Conservation (phyloP, 1,140 invertebrate genomes). For the Dendrolimus kikuchii region DNA sequence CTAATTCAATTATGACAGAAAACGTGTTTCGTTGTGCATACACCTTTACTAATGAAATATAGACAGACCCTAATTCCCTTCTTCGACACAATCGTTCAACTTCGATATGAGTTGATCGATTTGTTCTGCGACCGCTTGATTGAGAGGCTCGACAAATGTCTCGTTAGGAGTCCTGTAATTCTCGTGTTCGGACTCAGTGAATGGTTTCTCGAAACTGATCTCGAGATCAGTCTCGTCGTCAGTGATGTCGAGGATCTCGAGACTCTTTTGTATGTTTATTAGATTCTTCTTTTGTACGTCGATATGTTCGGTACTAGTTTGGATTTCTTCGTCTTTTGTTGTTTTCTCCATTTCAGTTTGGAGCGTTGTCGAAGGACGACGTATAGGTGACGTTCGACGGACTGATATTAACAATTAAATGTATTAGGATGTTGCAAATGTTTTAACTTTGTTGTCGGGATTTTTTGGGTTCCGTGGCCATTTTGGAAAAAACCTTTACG, state of each 20-base stretch:
- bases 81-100: slow-evolving; percentile 37
- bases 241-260: slow-evolving; percentile 45
- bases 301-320: slow-evolving; percentile 22
- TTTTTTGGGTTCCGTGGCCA: too few relatives aligned
- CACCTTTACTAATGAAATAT: too few relatives aligned
- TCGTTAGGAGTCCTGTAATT: slow-evolving; percentile 47
- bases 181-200: slow-evolving; percentile 39
- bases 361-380: not conserved
- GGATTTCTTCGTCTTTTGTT: slow-evolving; percentile 33
- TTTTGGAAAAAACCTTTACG: too few relatives aligned
- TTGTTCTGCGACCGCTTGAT: slow-evolving; percentile 53
- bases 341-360: slow-evolving; percentile 16
- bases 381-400: slow-evolving; percentile 23
- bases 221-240: slow-evolving; percentile 28
- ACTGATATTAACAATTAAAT: slow-evolving; percentile 10
- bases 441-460: too few relatives aligned
- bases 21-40: too few relatives aligned
- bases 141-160: slow-evolving; percentile 50
- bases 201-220: slow-evolving; percentile 47
- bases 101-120: slow-evolving; percentile 59
- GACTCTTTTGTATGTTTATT: slow-evolving; percentile 35
- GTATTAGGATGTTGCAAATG: not conserved
- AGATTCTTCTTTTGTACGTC: slow-evolving; percentile 29
- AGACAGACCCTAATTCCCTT: slow-evolving; percentile 1
- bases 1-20: too few relatives aligned